Base-by-base conservation (phyloP, 2,888 invertebrate genomes). In the Leptothorax acervorum region DNA sequence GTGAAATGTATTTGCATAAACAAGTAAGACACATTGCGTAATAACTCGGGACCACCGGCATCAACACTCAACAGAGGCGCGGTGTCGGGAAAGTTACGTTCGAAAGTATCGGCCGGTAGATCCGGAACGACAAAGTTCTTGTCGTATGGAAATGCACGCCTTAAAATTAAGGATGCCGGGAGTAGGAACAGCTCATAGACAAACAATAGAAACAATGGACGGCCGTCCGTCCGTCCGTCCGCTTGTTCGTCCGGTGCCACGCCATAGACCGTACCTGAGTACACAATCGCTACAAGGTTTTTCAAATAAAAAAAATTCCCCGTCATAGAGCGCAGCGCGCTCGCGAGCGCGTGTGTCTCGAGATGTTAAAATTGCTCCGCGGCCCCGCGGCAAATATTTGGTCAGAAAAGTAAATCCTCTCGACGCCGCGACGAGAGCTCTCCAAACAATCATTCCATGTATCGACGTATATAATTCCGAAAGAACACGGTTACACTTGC, bases 211-310 rank as follows among this genome's bases (percentile, higher is more conserved):
- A 88, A 90, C 90, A 90, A 90, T 87, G 87, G 83, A 66, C 60
- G 83, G 86, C 35, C 35, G 35, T 85, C 82, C 45, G 35, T 63
- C 15, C 71, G 15, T 70, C 51, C 70, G 84, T 75, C 62, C 66
- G 84, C 82, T 78, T 85, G 55, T 63, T 18, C 66, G 81, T 79
- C 85, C 75, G 75, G 87, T 88, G 86, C 86, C 86, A 62, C 53
- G 65, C 66, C 76, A 86, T 87, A 83, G 86, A 85, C 89, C 85
- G 76, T 88, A 85, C 90, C 85, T 90, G 85, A 81, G 88, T 84
- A 89, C 88, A 90, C 90, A 90, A 90, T 88, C 82, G 89, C 76
- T 89, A 90, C 87, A 90, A 86, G 90, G 87, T 90, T 90, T 90
- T 84, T 74, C 85, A 88, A 90, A 90, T 88, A 88, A 85, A 81